These are phyloP conservation scores for Yoshiicerus persimilis DNA, from an alignment of 1,140 invertebrate species.

Conservation along the genomic window DNA sequence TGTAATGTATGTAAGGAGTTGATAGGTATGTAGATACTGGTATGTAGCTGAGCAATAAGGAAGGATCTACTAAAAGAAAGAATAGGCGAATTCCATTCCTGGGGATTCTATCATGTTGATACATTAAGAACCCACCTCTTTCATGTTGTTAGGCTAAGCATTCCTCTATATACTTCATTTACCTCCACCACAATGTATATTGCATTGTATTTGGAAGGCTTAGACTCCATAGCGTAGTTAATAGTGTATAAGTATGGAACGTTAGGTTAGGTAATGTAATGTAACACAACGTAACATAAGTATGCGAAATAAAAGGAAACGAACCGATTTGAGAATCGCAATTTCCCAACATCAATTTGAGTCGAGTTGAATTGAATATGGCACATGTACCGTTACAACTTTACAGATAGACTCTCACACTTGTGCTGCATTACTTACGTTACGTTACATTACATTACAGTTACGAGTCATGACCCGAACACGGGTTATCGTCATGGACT, in stretches of 20 bases:
- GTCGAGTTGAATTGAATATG: conserved; percentile 20
- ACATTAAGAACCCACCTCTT: neutral
- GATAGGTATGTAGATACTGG: neutral
- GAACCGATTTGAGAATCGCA: conserved; percentile 21
- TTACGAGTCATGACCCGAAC: neutral
- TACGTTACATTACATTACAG: conserved; percentile 12
- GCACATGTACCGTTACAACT: neutral
- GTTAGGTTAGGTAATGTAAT: neutral
- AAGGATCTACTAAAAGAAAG: neutral
- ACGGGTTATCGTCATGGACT: conserved; percentile 6
- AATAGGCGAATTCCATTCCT: neutral
- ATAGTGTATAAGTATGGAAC: neutral
- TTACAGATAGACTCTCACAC: conserved; percentile 4
- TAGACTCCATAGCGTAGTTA: no score
- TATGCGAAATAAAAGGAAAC: conserved; percentile 22
- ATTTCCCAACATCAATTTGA: conserved; percentile 4
- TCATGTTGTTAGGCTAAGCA: neutral
- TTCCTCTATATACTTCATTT: no score
- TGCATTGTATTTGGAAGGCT: no score
- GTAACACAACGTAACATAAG: neutral
- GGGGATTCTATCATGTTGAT: neutral
- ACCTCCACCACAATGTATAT: no score
- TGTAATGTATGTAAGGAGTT: neutral
- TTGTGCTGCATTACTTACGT: neutral
- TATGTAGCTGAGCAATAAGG: neutral